These are phyloP conservation scores for Triplophysa siluroides DNA, from an alignment of 2,113 vertebrate species.

Conservation along the genomic window DNA sequence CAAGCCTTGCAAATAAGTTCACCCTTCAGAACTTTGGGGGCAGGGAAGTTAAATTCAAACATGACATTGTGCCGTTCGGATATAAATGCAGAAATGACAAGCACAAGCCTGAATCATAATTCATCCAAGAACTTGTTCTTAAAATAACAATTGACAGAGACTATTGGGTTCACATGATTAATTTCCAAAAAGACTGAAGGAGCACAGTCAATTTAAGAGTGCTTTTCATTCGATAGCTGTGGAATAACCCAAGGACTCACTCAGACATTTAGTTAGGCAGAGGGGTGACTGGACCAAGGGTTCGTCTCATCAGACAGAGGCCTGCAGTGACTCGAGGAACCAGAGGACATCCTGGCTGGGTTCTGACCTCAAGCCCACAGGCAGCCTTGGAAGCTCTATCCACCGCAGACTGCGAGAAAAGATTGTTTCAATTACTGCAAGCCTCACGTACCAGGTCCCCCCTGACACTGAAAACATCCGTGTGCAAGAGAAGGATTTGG, in stretches of 20 bases:
- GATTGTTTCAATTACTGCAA: conserved; percentile 75
- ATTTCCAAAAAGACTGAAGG: conserved; percentile 21
- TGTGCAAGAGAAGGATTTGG: conserved; percentile 68
- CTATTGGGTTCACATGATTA: neutral
- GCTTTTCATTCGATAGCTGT: conserved; percentile 29
- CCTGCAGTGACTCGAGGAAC: conserved; percentile 57
- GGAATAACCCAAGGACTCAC: conserved; percentile 39
- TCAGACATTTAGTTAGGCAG: conserved; percentile 26
- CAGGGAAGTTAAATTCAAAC: too few species aligned
- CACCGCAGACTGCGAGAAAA: conserved; percentile 66
- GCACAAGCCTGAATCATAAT: neutral
- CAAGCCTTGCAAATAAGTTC: too few species aligned
- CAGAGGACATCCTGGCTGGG: conserved; percentile 67
- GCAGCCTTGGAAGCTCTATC: conserved; percentile 49
- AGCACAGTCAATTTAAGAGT: conserved; percentile 14
- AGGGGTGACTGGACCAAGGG: conserved; percentile 39
- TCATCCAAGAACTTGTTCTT: conserved; percentile 5
- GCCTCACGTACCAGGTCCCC: conserved; percentile 66
- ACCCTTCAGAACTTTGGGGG: too few species aligned
- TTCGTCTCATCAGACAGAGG: conserved; percentile 53
- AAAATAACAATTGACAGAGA: conserved; percentile 9
- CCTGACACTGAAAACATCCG: conserved; percentile 62
- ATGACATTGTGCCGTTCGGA: neutral
- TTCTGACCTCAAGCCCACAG: conserved; percentile 70
- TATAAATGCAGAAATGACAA: neutral